phyloP scores from a whole-genome alignment of 2,888 invertebrate genomes.

The Eristalis tenax region DNA sequence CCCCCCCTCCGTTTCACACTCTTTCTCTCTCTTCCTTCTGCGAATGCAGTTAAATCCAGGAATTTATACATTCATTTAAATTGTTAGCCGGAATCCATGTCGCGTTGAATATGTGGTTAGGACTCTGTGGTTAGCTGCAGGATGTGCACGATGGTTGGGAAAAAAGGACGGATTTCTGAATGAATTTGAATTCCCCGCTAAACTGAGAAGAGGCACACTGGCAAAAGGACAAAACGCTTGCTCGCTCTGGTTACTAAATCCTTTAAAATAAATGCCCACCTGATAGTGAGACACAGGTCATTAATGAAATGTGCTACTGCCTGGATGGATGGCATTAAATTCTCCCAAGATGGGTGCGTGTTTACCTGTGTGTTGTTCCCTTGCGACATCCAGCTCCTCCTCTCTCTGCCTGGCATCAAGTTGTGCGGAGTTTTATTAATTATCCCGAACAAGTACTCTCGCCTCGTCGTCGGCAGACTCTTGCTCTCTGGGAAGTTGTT shows the following conservation, averaged over 20 bases:
- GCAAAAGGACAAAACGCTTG: not conserved
- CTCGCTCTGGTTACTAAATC: constrained; percentile 48
- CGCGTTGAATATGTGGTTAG: constrained; percentile 66
- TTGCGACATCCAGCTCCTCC: no score
- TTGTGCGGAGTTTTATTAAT: not conserved
- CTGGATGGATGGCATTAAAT: not conserved
- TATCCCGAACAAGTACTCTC: not conserved
- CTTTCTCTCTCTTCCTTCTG: not conserved
- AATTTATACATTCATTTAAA: constrained; percentile 71
- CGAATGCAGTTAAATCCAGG: constrained; percentile 67
- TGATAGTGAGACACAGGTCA: constrained; percentile 40
- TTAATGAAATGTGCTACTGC: constrained; percentile 47
- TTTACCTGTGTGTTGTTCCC: not conserved
- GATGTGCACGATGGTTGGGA: constrained; percentile 4
- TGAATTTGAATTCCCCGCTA: constrained; percentile 26
- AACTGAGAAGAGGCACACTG: not conserved
- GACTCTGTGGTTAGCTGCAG: constrained; percentile 50
- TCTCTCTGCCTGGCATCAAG: not conserved
- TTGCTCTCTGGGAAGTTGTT: not conserved
- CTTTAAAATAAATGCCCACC: constrained; percentile 35
- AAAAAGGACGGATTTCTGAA: constrained; percentile 31
- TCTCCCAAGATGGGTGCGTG: not conserved
- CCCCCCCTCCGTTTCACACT: no score
- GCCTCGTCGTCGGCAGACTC: not conserved
- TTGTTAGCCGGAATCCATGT: constrained; percentile 65